phyloP scores from a whole-genome alignment of 2,797 vertebrate species.

The Astyanax mexicanus region DNA sequence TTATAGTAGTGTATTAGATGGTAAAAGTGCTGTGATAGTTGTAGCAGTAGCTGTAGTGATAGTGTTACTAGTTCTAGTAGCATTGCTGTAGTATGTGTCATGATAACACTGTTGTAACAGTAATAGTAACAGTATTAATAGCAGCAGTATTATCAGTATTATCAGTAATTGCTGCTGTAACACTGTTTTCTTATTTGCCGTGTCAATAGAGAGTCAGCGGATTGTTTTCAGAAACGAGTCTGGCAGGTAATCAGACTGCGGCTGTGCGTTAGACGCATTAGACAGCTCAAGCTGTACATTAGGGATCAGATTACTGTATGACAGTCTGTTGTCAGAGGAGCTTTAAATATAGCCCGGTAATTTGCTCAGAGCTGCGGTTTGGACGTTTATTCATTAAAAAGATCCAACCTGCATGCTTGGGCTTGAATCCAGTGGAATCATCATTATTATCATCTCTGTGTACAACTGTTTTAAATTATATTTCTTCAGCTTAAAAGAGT shows the following conservation, averaged over 20 bases:
- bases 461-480: too few species aligned
- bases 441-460: neutral
- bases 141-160: too few species aligned
- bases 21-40: neutral
- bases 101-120: too few species aligned
- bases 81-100: too few species aligned
- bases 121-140: too few species aligned
- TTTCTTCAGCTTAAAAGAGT: too few species aligned
- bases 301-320: neutral
- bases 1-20: neutral
- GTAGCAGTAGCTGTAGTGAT: too few species aligned
- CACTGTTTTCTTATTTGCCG: neutral
- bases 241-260: neutral
- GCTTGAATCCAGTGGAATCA: neutral
- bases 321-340: neutral
- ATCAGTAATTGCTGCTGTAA: too few species aligned
- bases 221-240: too few species aligned
- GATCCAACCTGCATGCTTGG: neutral
- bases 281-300: neutral
- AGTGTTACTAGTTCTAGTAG: too few species aligned
- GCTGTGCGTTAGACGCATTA: neutral
- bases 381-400: neutral
- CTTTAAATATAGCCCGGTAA: neutral
- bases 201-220: too few species aligned
- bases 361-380: neutral